Evolutionary conservation across 2,888 invertebrate species (phyloP).

Genomic region (Drosophila pegasa): DNA sequence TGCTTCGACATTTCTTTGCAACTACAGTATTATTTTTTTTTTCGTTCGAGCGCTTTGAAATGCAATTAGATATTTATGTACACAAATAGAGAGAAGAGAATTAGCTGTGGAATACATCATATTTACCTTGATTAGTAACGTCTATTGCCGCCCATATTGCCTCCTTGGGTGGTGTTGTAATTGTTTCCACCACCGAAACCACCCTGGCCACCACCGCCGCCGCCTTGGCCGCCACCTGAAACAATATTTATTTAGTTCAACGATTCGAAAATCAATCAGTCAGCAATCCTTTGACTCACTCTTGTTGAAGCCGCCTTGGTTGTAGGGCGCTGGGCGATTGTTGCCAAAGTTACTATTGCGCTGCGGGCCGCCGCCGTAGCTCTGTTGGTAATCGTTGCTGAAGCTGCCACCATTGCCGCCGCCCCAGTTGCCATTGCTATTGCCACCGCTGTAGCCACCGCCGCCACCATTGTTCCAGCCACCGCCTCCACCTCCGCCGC

Average conservation of each 20-base stretch:
- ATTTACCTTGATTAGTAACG: slow-evolving; percentile 81
- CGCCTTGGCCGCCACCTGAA: slow-evolving; percentile 71
- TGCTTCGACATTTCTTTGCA: slow-evolving; percentile 26
- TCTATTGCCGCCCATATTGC: slow-evolving; percentile 82
- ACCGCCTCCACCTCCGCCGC: slow-evolving; percentile 64
- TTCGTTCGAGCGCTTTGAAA: slow-evolving; percentile 43
- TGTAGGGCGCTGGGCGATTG: slow-evolving; percentile 82
- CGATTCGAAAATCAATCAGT: background rate
- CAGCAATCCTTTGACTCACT: slow-evolving; percentile 45
- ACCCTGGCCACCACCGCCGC: slow-evolving; percentile 61
- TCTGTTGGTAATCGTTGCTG: slow-evolving; percentile 91
- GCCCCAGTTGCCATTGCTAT: slow-evolving; percentile 88
- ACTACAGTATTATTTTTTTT: slow-evolving; percentile 24
- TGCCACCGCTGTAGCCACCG: slow-evolving; percentile 84
- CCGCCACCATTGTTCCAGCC: slow-evolving; percentile 83
- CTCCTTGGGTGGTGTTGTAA: slow-evolving; percentile 79
- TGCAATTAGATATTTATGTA: slow-evolving; percentile 10
- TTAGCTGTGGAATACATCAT: slow-evolving; percentile 3
- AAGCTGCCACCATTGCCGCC: slow-evolving; percentile 70
- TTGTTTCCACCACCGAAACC: slow-evolving; percentile 76
- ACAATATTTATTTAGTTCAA: background rate
- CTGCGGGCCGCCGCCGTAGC: slow-evolving; percentile 93
- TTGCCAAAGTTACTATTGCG: slow-evolving; percentile 86
- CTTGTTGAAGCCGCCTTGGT: slow-evolving; percentile 79
- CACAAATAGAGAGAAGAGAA: slow-evolving; percentile 11